phyloP scores from a whole-genome alignment of 2,888 invertebrate genomes.

The Parochlus steinenii region DNA sequence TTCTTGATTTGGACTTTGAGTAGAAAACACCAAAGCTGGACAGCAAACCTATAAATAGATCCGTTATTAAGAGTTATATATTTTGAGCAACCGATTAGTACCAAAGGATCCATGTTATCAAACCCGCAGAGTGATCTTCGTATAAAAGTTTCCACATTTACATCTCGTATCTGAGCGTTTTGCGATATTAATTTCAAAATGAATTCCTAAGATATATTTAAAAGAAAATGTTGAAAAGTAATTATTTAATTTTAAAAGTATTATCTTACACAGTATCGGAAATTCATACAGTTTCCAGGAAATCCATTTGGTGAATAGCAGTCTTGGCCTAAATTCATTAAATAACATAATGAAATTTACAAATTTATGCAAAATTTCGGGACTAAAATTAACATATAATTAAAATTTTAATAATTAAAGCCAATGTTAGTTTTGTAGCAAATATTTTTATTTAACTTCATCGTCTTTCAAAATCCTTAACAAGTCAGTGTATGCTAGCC shows the following conservation, averaged over 20 bases:
- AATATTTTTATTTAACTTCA: not conserved
- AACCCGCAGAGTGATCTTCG: constrained; percentile 53
- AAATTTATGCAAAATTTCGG: not conserved
- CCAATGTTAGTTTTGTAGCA: too few relatives aligned
- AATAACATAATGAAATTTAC: not conserved
- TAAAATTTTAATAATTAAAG: too few relatives aligned
- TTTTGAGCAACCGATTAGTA: constrained; percentile 21
- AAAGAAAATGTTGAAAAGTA: too few relatives aligned
- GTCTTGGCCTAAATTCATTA: constrained; percentile 19
- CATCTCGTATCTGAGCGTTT: constrained; percentile 17
- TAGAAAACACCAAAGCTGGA: constrained; percentile 9
- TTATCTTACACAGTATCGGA: too few relatives aligned
- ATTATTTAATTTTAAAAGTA: too few relatives aligned
- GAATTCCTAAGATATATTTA: constrained; percentile 32
- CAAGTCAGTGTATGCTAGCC: not conserved
- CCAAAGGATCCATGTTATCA: constrained; percentile 44
- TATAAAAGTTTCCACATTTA: constrained; percentile 31
- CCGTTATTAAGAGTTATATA: not conserved
- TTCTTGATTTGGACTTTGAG: not conserved
- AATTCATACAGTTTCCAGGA: constrained; percentile 36
- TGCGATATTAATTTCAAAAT: constrained; percentile 25
- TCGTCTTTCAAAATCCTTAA: not conserved
- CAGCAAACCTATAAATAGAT: constrained; percentile 15
- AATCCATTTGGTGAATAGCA: constrained; percentile 35
- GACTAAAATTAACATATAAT: too few relatives aligned